Base-by-base conservation (phyloP, 2,888 invertebrate species). In the Archips xylosteana region DNA sequence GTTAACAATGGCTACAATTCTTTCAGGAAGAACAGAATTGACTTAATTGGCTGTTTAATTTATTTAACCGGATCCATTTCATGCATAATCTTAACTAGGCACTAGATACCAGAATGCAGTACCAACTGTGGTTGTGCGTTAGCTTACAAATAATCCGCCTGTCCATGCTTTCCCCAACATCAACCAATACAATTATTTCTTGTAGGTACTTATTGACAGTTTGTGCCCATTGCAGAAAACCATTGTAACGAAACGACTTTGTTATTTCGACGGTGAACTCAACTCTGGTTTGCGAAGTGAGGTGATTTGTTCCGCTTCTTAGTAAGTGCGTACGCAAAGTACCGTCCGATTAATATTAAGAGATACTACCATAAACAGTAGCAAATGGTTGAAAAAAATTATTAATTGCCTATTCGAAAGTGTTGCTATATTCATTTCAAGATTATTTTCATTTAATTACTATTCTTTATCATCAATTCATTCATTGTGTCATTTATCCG, bases 1-100 rank as follows among this genome's bases (percentile, higher is more conserved):
- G 76, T 77, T 78, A 78, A 79, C 77, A 77, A 74, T 71, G 67
- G 70, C 49, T 62, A 66, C 61, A 72, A 75, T 75, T 71, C 75
- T 69, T 71, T 69, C 70, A 72, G 70, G 62, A 67, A 62, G 23
- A 71, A 54, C 61, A 51, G 34, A 51, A 66, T 51, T 10, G 32
- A 71, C 34, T 60, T 67, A 67, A 71, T 72, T 72, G 62, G 36
- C 13, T 51, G 12, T 45, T 23, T 45, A 62, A 62, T 62, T 45
- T 49, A 65, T 59, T 49, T 66, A 32, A 13, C 59, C 36, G 47
- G n/a, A 59, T 10, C 13, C 36, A 57, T 12, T 10, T 3, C 6
- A 12, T 32, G 57, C n/a, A 10, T 2, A 49, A 49, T 57, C 12
- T 32, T 32, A 9, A 32, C 23, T 12, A 23, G 32, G 12, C 57